Evolutionary conservation across 2,113 vertebrate species (phyloP).

Genomic region (Eretmochelys imbricata): DNA sequence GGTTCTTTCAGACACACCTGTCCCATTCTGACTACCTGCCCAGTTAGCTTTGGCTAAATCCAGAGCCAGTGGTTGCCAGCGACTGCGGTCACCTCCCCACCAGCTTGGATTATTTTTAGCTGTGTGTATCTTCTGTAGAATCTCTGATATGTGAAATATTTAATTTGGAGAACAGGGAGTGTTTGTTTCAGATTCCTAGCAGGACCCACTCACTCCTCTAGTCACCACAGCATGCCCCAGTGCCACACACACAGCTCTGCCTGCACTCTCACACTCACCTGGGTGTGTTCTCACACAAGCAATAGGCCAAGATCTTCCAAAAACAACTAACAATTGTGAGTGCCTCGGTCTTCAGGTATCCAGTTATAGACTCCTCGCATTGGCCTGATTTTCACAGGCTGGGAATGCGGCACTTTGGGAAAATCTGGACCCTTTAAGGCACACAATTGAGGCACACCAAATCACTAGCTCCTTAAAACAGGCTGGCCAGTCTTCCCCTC

Average conservation of each 20-base stretch:
- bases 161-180: constrained; percentile 13
- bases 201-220: neutral
- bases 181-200: neutral
- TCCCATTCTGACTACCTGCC: neutral
- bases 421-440: neutral
- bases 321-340: rapidly evolving
- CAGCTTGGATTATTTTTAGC: constrained; percentile 42
- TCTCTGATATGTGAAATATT: constrained; percentile 50
- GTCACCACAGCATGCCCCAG: neutral
- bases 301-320: neutral
- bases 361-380: neutral
- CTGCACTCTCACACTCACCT: rapidly evolving
- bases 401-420: neutral
- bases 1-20: neutral
- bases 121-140: constrained; percentile 41
- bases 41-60: neutral
- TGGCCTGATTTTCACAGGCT: neutral
- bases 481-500: neutral
- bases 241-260: neutral
- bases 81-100: neutral
- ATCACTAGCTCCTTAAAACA: neutral
- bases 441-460: neutral
- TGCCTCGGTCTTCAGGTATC: rapidly evolving
- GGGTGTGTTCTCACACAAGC: rapidly evolving
- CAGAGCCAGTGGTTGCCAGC: neutral